phyloP scores from a whole-genome alignment of 2,888 invertebrate genomes.

The Gnatocerus cornutus region DNA sequence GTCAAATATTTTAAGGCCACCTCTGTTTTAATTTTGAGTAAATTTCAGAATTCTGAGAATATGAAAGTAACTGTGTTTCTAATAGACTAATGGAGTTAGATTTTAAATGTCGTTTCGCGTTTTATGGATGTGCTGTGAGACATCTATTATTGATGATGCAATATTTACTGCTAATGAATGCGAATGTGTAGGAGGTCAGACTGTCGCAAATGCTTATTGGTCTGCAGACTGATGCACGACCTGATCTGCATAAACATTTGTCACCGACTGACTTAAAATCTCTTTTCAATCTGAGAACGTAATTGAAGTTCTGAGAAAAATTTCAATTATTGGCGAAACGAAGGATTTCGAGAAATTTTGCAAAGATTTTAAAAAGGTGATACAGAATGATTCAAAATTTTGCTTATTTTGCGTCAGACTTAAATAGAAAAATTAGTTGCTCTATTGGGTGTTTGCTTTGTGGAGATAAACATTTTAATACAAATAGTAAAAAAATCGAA shows the following conservation, averaged over 20 bases:
- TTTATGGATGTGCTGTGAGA: constrained; percentile 13
- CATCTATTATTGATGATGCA: constrained; percentile 48
- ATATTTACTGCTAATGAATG: constrained; percentile 48
- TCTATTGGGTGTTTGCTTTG: no score
- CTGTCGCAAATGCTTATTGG: constrained; percentile 46
- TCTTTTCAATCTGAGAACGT: constrained; percentile 12
- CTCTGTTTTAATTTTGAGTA: constrained; percentile 19
- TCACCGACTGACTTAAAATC: constrained; percentile 32
- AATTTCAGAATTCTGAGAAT: neutral
- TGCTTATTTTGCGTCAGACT: no score
- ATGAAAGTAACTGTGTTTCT: neutral
- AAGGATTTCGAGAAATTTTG: no score
- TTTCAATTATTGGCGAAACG: neutral
- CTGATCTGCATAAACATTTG: constrained; percentile 44
- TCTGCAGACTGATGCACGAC: constrained; percentile 35
- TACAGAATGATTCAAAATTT: no score
- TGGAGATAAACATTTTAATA: no score
- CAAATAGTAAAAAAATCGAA: no score
- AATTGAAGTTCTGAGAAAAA: neutral
- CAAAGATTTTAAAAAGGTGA: no score
- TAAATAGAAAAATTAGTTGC: no score
- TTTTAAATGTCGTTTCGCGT: constrained; percentile 16
- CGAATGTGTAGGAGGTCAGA: constrained; percentile 36
- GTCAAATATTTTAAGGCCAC: constrained; percentile 20
- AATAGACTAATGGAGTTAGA: neutral